Conservation (phyloP, 1,140 invertebrate genomes). For the Leptinotarsa texana region DNA sequence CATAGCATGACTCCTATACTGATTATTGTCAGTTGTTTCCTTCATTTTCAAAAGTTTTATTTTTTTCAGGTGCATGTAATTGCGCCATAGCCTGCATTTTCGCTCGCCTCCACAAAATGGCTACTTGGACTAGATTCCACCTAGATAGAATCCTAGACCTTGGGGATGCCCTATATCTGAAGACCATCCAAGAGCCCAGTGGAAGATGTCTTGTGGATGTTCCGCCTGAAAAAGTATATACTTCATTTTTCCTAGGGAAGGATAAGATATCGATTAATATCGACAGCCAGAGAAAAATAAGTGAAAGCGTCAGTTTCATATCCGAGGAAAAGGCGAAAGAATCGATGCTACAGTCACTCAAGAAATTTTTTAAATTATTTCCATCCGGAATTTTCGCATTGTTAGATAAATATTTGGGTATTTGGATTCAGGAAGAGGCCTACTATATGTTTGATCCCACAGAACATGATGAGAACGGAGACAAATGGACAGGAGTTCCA, state of each 20-base stretch:
- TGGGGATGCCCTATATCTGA: constrained; percentile 44
- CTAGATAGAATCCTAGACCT: constrained; percentile 45
- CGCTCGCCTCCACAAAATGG: constrained; percentile 44
- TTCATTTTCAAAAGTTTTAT: background rate
- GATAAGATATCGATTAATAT: constrained; percentile 41
- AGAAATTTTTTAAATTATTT: constrained; percentile 39
- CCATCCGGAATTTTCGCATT: constrained; percentile 35
- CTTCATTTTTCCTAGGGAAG: constrained; percentile 38
- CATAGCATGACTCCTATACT: no score
- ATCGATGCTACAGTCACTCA: constrained; percentile 31
- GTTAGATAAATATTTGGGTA: constrained; percentile 31
- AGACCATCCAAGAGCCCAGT: constrained; percentile 34
- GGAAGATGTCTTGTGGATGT: constrained; percentile 37
- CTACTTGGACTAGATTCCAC: constrained; percentile 37
- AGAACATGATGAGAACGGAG: constrained; percentile 45
- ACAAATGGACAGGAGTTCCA: constrained; percentile 38
- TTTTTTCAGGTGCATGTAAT: constrained; percentile 41
- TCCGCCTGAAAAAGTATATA: constrained; percentile 36
- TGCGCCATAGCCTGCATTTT: constrained; percentile 47
- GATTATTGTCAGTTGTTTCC: no score
- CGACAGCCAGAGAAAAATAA: constrained; percentile 17
- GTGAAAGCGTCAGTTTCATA: constrained; percentile 17
- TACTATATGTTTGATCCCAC: constrained; percentile 50
- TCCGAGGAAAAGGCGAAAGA: constrained; percentile 32
- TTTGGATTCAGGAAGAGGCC: constrained; percentile 39